Percentiles rank a stretch among this genome's conserved stretches.
These are phyloP conservation scores for Phyllotreta cruciferae DNA, from an alignment of 2,888 invertebrate genomes.

Conservation along the genomic window DNA sequence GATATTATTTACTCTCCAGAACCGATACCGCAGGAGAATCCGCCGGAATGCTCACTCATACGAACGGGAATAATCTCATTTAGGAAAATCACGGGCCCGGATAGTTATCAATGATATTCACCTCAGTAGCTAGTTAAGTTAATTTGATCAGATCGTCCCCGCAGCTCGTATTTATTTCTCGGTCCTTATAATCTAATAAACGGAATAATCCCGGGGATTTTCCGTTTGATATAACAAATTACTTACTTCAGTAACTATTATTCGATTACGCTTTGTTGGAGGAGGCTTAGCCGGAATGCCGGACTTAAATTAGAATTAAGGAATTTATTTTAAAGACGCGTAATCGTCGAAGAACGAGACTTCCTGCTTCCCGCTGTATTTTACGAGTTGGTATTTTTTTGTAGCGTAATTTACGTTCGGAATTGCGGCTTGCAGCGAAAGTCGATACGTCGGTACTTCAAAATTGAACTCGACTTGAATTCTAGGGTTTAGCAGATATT, in stretches of 20 bases:
- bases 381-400: too few relatives aligned
- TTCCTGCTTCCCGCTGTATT: too few relatives aligned
- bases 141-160: constrained; percentile 23
- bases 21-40: constrained; percentile 6
- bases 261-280: constrained; percentile 19
- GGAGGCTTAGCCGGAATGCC: constrained; percentile 11
- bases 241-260: constrained; percentile 23
- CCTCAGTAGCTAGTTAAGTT: constrained; percentile 16
- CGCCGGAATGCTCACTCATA: constrained; percentile 14
- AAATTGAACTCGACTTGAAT: too few relatives aligned
- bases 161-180: constrained; percentile 25
- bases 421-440: too few relatives aligned
- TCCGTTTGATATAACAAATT: constrained; percentile 29
- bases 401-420: too few relatives aligned
- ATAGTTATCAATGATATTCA: constrained; percentile 28
- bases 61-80: constrained; percentile 18
- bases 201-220: constrained; percentile 29
- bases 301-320: constrained; percentile 14
- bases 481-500: too few relatives aligned
- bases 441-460: too few relatives aligned
- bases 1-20: constrained; percentile 7
- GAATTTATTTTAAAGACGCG: neutral
- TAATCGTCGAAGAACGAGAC: too few relatives aligned
- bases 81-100: constrained; percentile 15
- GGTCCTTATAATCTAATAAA: constrained; percentile 30